Evolutionary conservation across 2,113 vertebrate species (phyloP), one percentile per base, ranked within the genome.

Genomic region (Bombycilla garrulus): DNA sequence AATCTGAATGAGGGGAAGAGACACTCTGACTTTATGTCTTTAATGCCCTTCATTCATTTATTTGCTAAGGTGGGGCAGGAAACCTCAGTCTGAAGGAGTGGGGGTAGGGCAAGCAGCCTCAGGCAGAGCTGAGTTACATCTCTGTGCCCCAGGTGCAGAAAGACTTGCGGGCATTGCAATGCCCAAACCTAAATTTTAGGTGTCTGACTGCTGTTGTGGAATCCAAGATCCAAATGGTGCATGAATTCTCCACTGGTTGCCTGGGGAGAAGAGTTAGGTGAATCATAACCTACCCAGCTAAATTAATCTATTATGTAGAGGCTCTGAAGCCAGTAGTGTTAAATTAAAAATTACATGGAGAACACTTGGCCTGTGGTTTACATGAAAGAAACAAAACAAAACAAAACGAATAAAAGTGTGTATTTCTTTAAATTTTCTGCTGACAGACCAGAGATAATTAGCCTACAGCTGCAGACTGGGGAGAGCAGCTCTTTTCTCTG

Each of bases 341-440:
- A 92, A 90, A 92, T 2, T 56, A 66, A 95, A 91, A 92, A 88
- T 74, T 83, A 83, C 67, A 60, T 42, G 23, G 47, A 60, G 60
- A 86, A 48, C 54, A 65, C 15, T 94, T 90, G 50, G 66, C 57
- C 81, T 82, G 81, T 77, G 81, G 91, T 81, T 94, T 72, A 82
- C 67, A 83, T 89, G 62, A 89, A 92, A 96, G 38, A 45, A 42
- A 42, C 42, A 42, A 42, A 42, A 42, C 42, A 31, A 20, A n/a
- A 3, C 21, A 31, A 44, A 66, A 42, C 0, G 1, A 38, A 21
- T 51, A 25, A 31, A 84, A 81, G 31, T 76, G 89, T 88, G 65
- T 96, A 80, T 95, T 94, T 93, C 90, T 96, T 95, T 96, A 96
- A 88, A 82, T 92, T 94, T 95, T 96, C 51, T 96, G 60, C 92